Conservation (phyloP, 2,888 invertebrate species). For the Mythimna impura region DNA sequence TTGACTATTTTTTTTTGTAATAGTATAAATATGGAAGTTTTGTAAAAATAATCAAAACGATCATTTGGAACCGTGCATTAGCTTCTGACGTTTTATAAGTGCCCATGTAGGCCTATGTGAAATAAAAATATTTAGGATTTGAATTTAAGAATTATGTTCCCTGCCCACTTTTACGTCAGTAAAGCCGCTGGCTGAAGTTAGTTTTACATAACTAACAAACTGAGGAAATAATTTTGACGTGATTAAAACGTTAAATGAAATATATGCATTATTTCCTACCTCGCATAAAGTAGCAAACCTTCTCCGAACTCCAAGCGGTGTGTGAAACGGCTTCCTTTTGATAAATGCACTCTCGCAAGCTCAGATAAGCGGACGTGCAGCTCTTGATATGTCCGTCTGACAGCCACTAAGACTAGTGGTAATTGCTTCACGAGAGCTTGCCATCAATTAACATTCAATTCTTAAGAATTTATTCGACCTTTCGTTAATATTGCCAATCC, state of each 20-base stretch:
- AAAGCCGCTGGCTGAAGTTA: no score
- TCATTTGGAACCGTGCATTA: no score
- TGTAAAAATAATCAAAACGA: no score
- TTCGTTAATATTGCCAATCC: constrained; percentile 56
- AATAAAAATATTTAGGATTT: no score
- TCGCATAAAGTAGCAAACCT: constrained; percentile 1
- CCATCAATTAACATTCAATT: constrained; percentile 64
- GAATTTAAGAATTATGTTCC: no score
- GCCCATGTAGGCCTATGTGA: no score
- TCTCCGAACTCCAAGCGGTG: constrained; percentile 12
- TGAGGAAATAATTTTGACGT: not conserved
- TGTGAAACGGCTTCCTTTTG: constrained; percentile 67
- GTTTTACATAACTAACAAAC: not conserved
- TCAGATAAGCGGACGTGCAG: constrained; percentile 76
- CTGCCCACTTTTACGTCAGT: no score
- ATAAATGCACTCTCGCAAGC: constrained; percentile 74
- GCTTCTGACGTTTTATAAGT: no score
- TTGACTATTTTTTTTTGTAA: no score
- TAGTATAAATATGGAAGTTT: no score
- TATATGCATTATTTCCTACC: not conserved
- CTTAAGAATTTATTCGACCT: constrained; percentile 54
- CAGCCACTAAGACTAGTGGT: constrained; percentile 74
- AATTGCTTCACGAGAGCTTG: constrained; percentile 76
- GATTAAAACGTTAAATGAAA: not conserved
- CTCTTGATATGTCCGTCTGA: constrained; percentile 76